Base-by-base conservation (phyloP, 2,888 invertebrate species). In the Amphipyra berbera region DNA sequence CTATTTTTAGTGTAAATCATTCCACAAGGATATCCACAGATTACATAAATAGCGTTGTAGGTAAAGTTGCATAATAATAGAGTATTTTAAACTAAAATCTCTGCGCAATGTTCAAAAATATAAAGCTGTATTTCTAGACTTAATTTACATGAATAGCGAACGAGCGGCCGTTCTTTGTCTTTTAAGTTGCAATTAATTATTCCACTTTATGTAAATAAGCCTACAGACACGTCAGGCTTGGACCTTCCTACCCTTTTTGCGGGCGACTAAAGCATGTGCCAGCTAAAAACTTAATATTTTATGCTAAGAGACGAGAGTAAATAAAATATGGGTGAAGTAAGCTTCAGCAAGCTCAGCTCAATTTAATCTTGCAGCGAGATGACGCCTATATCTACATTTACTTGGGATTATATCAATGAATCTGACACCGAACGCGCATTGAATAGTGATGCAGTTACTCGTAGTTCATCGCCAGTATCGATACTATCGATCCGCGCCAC, bases 121-220 rank as follows among this genome's bases (percentile, higher is more conserved):
- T 84, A 83, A 78, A 81, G 82, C 78, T 79, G 78, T 82, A 78
- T 85, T n/a, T 78, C 84, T 87, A 89, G 86, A 88, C 86, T 86
- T 88, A 86, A 93, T 94, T 93, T 93, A 91, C 93, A 94, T 94
- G 89, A 90, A 89, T 87, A 88, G 90, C 90, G 88, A 80, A 83
- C 76, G 82, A 78, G 81, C 82, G 84, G 84, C 83, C 85, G 86
- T 88, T 90, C 92, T 92, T 92, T 92, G 91, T 91, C 88, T 90
- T 90, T 91, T 84, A 90, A 92, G 87, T 93, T 90, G 88, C 90
- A 90, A 92, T 93, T 94, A 94, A 93, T 92, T 94, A 94, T 93
- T 93, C 93, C 79, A 87, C 82, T 93, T 93, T 93, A 94, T 94
- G 93, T 88, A 90, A 93, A 94, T 92, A 88, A 79, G 81, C 68